These are phyloP conservation scores for Neolamprologus caudopunctatus DNA, from an alignment of 2,113 vertebrate species.

Conservation along the genomic window DNA sequence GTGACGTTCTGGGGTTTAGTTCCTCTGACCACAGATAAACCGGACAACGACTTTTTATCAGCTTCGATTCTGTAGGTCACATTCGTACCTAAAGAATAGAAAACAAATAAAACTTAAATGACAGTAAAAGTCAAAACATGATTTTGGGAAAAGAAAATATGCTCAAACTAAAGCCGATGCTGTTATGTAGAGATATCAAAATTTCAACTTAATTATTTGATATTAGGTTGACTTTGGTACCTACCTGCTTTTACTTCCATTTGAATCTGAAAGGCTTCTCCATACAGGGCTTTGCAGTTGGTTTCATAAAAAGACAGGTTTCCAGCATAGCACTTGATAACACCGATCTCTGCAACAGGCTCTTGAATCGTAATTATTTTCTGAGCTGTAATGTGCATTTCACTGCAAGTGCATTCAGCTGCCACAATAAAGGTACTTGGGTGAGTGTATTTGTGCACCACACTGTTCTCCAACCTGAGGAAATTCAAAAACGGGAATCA, in stretches of 20 bases:
- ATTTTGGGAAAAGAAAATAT: fast-evolving
- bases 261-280: slow-evolving; percentile 73
- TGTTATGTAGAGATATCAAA: neutral
- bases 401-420: slow-evolving; percentile 75
- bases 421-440: slow-evolving; percentile 71
- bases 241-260: slow-evolving; percentile 73
- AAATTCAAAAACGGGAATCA: neutral
- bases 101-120: neutral
- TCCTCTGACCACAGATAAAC: slow-evolving; percentile 46
- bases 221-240: neutral
- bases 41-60: slow-evolving; percentile 50
- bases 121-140: neutral
- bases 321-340: slow-evolving; percentile 67
- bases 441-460: slow-evolving; percentile 71
- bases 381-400: slow-evolving; percentile 75
- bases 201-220: neutral
- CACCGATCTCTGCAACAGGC: slow-evolving; percentile 53
- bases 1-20: slow-evolving; percentile 71
- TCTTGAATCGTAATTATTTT: slow-evolving; percentile 70
- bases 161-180: neutral
- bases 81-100: slow-evolving; percentile 61
- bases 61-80: slow-evolving; percentile 69
- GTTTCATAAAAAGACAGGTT: slow-evolving; percentile 43
- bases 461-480: slow-evolving; percentile 56
- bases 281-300: slow-evolving; percentile 63